A percentile compares a stretch with the other conserved stretches of the same genome.
These are phyloP conservation scores for Podarcis lilfordi DNA, from an alignment of 2,797 vertebrate species.

Conservation along the genomic window DNA sequence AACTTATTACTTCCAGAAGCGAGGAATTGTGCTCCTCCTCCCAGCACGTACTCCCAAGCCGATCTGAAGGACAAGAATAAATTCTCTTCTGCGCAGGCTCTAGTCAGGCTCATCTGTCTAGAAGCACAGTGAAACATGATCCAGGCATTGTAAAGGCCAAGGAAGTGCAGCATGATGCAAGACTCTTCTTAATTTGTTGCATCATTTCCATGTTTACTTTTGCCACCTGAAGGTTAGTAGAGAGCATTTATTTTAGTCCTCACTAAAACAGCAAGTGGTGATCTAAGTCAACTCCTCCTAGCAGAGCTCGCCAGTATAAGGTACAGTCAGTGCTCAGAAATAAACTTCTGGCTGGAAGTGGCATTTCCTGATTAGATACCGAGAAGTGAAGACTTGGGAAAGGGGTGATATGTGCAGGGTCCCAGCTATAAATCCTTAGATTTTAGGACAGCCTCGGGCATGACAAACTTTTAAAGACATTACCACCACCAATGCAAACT, in stretches of 20 bases:
- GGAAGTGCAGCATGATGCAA: conserved; percentile 39
- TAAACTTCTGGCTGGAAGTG: background rate
- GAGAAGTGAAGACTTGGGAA: background rate
- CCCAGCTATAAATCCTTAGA: background rate
- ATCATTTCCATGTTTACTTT: conserved; percentile 48
- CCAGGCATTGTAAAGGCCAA: conserved; percentile 9
- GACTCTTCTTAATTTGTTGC: conserved; percentile 29
- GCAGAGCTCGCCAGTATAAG: no score
- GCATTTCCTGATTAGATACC: background rate
- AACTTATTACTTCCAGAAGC: background rate
- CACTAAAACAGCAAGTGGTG: background rate
- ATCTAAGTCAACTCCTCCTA: background rate
- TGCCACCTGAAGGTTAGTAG: conserved; percentile 48
- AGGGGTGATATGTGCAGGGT: background rate
- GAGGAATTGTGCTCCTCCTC: background rate
- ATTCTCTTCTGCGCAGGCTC: background rate
- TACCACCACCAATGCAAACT: background rate
- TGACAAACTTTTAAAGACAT: background rate
- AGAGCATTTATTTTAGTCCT: conserved; percentile 61
- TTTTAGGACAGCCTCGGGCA: background rate
- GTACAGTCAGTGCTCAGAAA: background rate
- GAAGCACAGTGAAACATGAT: background rate
- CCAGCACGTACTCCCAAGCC: background rate
- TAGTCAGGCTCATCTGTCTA: background rate
- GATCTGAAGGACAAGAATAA: background rate